These are phyloP conservation scores for Chaetodon trifascialis DNA, from an alignment of 2,113 vertebrate genomes.

Conservation along the genomic window DNA sequence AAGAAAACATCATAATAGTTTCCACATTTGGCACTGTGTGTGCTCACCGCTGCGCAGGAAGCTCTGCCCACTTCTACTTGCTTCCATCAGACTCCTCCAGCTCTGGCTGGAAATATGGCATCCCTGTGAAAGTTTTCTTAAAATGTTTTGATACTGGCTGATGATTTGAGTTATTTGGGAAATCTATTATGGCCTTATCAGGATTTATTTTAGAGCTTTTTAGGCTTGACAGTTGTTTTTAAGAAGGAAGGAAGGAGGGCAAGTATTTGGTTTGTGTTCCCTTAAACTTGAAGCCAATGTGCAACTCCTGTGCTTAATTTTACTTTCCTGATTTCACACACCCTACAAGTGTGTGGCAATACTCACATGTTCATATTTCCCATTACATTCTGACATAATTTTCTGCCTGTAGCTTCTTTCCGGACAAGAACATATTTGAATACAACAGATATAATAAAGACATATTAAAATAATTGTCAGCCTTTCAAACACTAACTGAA, in stretches of 20 bases:
- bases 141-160: conserved; percentile 9
- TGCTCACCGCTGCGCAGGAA: conserved; percentile 14
- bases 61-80: conserved; percentile 3
- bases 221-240: neutral
- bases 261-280: too few species aligned
- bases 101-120: conserved; percentile 5
- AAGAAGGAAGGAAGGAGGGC: too few species aligned
- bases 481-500: conserved; percentile 19
- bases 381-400: neutral
- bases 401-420: neutral
- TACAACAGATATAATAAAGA: neutral
- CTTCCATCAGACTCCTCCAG: neutral
- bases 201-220: neutral
- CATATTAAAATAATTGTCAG: conserved; percentile 13
- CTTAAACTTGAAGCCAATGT: neutral
- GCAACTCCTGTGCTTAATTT: neutral
- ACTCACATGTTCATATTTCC: neutral
- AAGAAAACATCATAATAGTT: conserved; percentile 75
- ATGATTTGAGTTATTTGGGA: conserved; percentile 4
- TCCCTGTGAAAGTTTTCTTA: neutral
- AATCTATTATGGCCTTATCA: neutral
- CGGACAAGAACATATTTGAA: neutral
- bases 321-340: neutral
- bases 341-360: neutral
- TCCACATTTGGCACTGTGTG: conserved; percentile 64